A percentile compares a stretch with the other conserved stretches of the same genome.
Evolutionary conservation across 2,113 vertebrate genomes (phyloP).

Genomic region (Pachypanchax playfairii): DNA sequence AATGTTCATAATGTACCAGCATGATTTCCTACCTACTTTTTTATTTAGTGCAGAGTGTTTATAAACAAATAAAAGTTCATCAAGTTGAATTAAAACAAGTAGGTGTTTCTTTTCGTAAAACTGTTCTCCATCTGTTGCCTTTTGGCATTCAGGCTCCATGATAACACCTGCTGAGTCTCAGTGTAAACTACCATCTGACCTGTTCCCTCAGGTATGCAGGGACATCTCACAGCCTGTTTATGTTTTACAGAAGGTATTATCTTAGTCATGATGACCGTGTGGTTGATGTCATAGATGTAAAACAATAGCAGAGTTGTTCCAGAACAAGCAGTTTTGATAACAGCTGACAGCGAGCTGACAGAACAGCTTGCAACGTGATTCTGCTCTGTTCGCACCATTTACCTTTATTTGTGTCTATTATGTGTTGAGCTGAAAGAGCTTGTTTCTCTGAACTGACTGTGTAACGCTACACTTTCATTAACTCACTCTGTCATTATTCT

Average conservation of each 20-base stretch:
- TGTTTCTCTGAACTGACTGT: not conserved
- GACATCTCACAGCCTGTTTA: constrained; percentile 11
- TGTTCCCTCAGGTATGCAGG: constrained; percentile 23
- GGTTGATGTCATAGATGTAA: constrained; percentile 56
- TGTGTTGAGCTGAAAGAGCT: not conserved
- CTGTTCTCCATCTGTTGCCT: not conserved
- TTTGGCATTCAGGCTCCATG: not conserved
- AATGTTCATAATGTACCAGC: constrained; percentile 1
- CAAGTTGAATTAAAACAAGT: not conserved
- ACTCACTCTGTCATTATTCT: not conserved
- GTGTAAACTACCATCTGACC: constrained; percentile 31
- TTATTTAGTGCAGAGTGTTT: not conserved
- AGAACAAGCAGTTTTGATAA: constrained; percentile 31
- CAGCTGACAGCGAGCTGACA: not conserved
- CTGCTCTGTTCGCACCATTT: not conserved
- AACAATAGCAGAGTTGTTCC: constrained; percentile 49
- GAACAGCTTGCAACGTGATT: not conserved
- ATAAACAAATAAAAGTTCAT: not conserved
- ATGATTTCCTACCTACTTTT: not conserved
- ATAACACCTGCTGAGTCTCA: constrained; percentile 21
- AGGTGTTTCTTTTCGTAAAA: not conserved
- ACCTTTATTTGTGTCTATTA: not conserved
- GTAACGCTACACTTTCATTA: not conserved
- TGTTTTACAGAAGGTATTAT: constrained; percentile 32
- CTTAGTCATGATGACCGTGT: constrained; percentile 46